phyloP scores from a whole-genome alignment of 2,888 invertebrate genomes.

The Criorhina ranunculi region DNA sequence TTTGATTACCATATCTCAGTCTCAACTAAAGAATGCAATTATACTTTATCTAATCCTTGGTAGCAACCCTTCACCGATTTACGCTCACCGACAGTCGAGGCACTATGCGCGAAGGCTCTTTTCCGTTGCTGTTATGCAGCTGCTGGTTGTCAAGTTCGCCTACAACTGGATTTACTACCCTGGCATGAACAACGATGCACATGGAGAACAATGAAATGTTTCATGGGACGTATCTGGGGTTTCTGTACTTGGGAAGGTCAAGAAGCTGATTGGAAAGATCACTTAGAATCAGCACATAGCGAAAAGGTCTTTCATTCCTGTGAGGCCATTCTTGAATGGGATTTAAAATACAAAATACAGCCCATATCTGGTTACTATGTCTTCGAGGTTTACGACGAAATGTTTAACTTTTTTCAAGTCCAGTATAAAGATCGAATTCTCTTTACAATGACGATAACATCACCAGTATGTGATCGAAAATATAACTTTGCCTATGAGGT shows the following conservation, averaged over 20 bases:
- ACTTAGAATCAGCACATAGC: conserved; percentile 86
- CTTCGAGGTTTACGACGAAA: conserved; percentile 82
- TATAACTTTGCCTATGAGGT: conserved; percentile 83
- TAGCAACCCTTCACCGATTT: conserved; percentile 86
- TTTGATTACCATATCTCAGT: not conserved
- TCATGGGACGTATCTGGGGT: conserved; percentile 85
- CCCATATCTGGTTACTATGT: conserved; percentile 83
- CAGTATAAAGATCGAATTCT: conserved; percentile 82
- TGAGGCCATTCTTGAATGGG: conserved; percentile 80
- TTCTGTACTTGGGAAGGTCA: conserved; percentile 87
- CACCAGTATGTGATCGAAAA: conserved; percentile 81
- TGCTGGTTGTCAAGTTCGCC: conserved; percentile 86
- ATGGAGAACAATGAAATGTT: conserved; percentile 83
- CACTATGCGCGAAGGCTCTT: conserved; percentile 86
- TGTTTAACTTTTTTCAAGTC: conserved; percentile 84
- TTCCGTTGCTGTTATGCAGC: conserved; percentile 86
- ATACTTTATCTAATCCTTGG: not conserved
- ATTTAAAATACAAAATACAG: conserved; percentile 81
- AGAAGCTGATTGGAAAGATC: conserved; percentile 88
- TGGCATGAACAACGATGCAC: conserved; percentile 85
- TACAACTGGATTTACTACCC: conserved; percentile 85
- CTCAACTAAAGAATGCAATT: not conserved
- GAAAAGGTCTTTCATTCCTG: conserved; percentile 84
- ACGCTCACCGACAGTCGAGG: conserved; percentile 86
- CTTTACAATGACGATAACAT: conserved; percentile 83